Evolutionary conservation across 2,888 invertebrate genomes (phyloP), one percentile per base, ranked within the genome.

Genomic region (Nymphalis c-album): DNA sequence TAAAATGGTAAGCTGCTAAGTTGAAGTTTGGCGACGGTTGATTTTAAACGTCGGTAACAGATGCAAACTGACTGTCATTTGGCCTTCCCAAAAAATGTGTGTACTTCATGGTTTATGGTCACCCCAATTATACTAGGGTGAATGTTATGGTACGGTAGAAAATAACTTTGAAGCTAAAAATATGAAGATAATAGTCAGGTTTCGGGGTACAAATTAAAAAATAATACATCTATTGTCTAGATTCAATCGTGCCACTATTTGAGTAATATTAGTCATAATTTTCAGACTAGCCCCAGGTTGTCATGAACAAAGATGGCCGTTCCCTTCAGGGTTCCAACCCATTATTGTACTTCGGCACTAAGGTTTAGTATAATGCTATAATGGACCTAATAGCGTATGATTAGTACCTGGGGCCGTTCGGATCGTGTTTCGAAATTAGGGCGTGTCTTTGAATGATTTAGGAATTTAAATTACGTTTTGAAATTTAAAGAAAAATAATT

Each of bases 201-300:
- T 31, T 31, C 26, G 26, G 26, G 5, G 7, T 13, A 40, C 13
- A 40, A 18, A 18, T 18, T 16, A n/a, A 48, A 48, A 48, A 48
- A 18, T 47, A 47, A 17, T 26, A 13, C 20, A n/a, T 40, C 40
- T 57, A 57, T 57, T 18, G 47, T 47, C 20, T 51, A 40, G 22
- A 62, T 51, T 35, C 35, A 17, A 22, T 22, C 7, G 35, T 45
- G 61, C n/a, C 7, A 22, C 22, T 57, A 53, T 63, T 63, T 60
- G 31, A 63, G 58, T 53, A 45, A 58, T 51, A 81, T 82, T 81
- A 79, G 78, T 78, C 76, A 76, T 78, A 76, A 77, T 79, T 79
- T 84, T 79, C 77, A 76, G 77, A 72, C 73, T 82, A 78, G 82
- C 85, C 85, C 71, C 74, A 71, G 83, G 87, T 83, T 83, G 81